Base-by-base conservation (phyloP, 2,888 invertebrate species). In the Drosophila gaucha region DNA sequence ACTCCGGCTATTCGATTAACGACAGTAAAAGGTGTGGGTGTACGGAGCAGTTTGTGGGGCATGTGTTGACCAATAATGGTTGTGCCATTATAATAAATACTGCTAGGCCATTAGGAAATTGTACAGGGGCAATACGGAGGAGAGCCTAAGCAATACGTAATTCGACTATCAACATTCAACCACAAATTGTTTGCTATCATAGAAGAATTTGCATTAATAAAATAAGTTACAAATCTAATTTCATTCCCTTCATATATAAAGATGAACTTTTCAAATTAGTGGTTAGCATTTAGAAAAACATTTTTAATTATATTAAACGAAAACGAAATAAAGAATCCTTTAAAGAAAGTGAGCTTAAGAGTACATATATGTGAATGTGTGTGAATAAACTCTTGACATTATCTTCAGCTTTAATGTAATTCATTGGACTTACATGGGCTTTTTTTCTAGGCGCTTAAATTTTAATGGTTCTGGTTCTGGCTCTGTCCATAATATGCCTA, bases 41-140 rank as follows among this genome's bases (percentile, higher is more conserved):
- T 51, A 33, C 33, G 41, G 10, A 35, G 44, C 6, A 20, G 31
- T 9, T 8, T 10, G 3, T 30, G 38, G 30, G 35, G 24, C 16
- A 28, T 20, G 31, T 39, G 67, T 51, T 72, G 62, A 67, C 64
- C 77, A 71, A 63, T 68, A 78, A 74, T 78, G 54, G 64, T 35
- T 35, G 16, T 39, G 44, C 20, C 66, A 85, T 66, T 80, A 78
- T 54, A 54, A 64, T 63, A 66, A 72, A 59, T 51, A 41, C 38
- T 43, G n/a, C 39, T 14, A 16, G 22, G 50, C 36, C 59, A 65
- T 84, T 65, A 58, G 31, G 41, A 44, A 62, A 56, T 59, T 63
- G 31, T 59, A 20, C 41, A 47, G 59, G 44, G 44, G 22, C 18
- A n/a, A n/a, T 41, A 2, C 41, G 30, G 16, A 3, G 18, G 0